Evolutionary conservation across 1,140 invertebrate genomes (phyloP).

Genomic region (Anoplolepis gracilipes): DNA sequence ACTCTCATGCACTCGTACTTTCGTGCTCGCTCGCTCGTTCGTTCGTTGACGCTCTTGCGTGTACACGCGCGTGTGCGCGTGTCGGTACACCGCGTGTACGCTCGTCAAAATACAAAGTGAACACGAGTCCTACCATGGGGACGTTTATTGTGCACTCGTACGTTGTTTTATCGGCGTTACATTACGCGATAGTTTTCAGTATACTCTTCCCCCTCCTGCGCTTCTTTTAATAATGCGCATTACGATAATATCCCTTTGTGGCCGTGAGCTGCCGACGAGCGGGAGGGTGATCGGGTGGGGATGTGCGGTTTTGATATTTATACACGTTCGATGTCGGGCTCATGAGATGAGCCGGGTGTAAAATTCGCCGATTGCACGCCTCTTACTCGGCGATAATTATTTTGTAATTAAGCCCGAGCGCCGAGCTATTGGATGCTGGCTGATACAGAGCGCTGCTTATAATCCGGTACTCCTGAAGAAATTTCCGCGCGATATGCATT

Average conservation of each 20-base stretch:
- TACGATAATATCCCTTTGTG: constrained; percentile 62
- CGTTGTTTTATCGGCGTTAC: constrained; percentile 47
- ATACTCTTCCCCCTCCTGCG: constrained; percentile 7
- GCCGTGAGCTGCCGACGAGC: not conserved
- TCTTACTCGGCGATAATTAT: constrained; percentile 34
- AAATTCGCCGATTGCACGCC: constrained; percentile 22
- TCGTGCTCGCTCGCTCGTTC: not conserved
- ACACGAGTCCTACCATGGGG: constrained; percentile 68
- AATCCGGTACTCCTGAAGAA: constrained; percentile 26
- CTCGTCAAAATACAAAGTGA: constrained; percentile 73
- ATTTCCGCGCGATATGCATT: constrained; percentile 48
- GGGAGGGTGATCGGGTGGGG: not conserved
- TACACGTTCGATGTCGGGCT: constrained; percentile 15
- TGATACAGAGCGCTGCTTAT: constrained; percentile 1
- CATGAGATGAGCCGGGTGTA: not conserved
- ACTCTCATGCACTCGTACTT: not conserved
- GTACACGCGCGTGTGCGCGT: constrained; percentile 49
- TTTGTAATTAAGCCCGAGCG: constrained; percentile 39
- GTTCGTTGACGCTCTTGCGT: constrained; percentile 9
- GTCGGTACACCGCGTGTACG: constrained; percentile 66
- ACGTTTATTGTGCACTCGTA: constrained; percentile 70
- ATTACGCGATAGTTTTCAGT: constrained; percentile 72
- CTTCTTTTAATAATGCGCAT: constrained; percentile 61
- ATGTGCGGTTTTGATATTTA: constrained; percentile 49
- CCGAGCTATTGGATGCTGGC: not conserved